Base-by-base conservation (phyloP, 1,140 invertebrate genomes). In the Drosophila pruinosa region DNA sequence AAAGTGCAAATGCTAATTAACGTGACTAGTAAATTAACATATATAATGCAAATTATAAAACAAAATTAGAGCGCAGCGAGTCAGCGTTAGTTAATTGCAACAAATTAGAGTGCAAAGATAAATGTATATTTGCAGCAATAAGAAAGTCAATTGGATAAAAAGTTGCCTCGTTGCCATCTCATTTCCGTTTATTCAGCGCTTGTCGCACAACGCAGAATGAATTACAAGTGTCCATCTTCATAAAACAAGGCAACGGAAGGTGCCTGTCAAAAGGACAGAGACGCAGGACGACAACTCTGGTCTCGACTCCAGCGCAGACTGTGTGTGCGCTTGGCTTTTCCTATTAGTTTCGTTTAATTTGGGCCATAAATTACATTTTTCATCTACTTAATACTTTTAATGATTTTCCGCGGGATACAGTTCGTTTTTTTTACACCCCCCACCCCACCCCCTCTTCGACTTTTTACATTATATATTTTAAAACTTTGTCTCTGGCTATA, bases 171-270 rank as follows among this genome's bases (percentile, higher is more conserved):
- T 53, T 63, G 69, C 56, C 63, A 73, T 64, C 82, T 85, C 70
- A 86, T 86, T 85, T 85, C 81, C 82, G 73, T 86, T 81, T 72
- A 80, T 77, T 77, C 62, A 76, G 69, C 58, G 38, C 38, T 48
- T 71, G 81, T 73, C 77, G 77, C 72, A 72, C 65, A 73, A 72
- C 73, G 73, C 81, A 86, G 76, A 85, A 85, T 85, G 81, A 85
- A 85, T 85, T 85, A 85, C 81, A 85, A 85, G 81, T 85, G 81
- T 86, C 81, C 81, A 86, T 85, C 81, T 85, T 85, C 81, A 85
- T 85, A 88, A 86, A 85, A 86, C 63, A 75, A 86, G 81, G 53
- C 72, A 72, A 38, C 57, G 81, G 81, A 85, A 86, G 81, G 81
- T 85, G 81, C 59, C 69, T 81, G 81, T 85, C 81, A 85, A 81